Conservation (phyloP, 2,888 invertebrate species). For the Calameuta idolon region DNA sequence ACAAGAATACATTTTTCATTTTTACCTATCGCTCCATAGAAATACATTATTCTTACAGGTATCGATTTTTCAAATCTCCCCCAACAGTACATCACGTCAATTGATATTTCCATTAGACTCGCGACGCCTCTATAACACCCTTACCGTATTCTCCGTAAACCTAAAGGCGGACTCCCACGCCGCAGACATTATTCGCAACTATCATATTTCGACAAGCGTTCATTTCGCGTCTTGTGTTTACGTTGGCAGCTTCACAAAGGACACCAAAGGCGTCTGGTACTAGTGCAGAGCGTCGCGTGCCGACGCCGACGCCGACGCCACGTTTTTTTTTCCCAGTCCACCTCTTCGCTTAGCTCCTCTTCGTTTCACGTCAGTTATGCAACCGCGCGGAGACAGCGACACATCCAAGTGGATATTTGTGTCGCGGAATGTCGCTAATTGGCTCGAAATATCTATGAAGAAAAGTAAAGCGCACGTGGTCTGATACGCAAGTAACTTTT, state of each 20-base stretch:
- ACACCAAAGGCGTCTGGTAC: constrained; percentile 14
- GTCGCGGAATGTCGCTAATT: constrained; percentile 60
- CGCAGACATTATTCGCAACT: not conserved
- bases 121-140: not conserved
- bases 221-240: constrained; percentile 29
- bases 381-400: constrained; percentile 39
- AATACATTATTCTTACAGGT: not conserved
- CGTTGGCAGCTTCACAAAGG: constrained; percentile 23
- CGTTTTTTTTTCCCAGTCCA: constrained; percentile 13
- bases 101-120: not conserved
- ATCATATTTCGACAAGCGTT: constrained; percentile 15
- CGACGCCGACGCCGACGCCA: constrained; percentile 21
- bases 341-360: constrained; percentile 16
- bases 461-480: not conserved
- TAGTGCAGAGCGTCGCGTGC: constrained; percentile 40
- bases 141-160: not conserved
- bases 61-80: not conserved
- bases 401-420: constrained; percentile 46
- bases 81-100: not conserved
- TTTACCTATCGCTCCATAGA: not conserved
- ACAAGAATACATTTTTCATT: not conserved
- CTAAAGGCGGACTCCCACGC: not conserved
- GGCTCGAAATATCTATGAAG: constrained; percentile 58
- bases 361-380: constrained; percentile 44
- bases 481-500: not conserved